Conservation (phyloP, 2,888 invertebrate genomes). For the Leptinotarsa juncta region DNA sequence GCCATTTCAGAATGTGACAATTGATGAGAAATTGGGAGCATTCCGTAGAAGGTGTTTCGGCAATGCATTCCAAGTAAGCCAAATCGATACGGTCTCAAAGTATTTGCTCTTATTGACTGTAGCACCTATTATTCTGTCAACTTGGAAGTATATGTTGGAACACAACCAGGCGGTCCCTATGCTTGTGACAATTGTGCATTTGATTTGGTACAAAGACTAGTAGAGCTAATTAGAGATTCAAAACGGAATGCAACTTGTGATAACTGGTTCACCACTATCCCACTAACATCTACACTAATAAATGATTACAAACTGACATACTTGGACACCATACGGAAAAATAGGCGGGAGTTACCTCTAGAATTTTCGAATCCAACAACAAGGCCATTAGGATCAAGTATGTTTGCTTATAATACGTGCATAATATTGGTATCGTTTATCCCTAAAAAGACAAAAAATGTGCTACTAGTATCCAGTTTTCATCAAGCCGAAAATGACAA, state of each 20-base stretch:
- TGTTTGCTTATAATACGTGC: conserved; percentile 51
- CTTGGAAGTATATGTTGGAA: conserved; percentile 51
- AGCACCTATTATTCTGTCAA: conserved; percentile 50
- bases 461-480: conserved; percentile 52
- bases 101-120: conserved; percentile 51
- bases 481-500: conserved; percentile 47
- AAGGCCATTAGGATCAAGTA: conserved; percentile 45
- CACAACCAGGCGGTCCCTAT: conserved; percentile 50
- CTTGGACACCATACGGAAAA: conserved; percentile 51
- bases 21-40: conserved; percentile 44
- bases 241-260: conserved; percentile 26
- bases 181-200: conserved; percentile 38
- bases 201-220: conserved; percentile 37
- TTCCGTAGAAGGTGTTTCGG: conserved; percentile 41
- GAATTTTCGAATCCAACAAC: conserved; percentile 48
- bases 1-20: conserved; percentile 41
- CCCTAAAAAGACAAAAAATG: conserved; percentile 53
- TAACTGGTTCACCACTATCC: conserved; percentile 38
- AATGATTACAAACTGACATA: conserved; percentile 45
- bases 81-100: conserved; percentile 50
- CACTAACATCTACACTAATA: conserved; percentile 27
- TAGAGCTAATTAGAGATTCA: conserved; percentile 39
- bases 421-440: conserved; percentile 51
- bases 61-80: conserved; percentile 44
- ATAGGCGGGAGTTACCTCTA: conserved; percentile 49